These are phyloP conservation scores for Podotricha telesiphe DNA, from an alignment of 2,888 invertebrate species.

Conservation along the genomic window DNA sequence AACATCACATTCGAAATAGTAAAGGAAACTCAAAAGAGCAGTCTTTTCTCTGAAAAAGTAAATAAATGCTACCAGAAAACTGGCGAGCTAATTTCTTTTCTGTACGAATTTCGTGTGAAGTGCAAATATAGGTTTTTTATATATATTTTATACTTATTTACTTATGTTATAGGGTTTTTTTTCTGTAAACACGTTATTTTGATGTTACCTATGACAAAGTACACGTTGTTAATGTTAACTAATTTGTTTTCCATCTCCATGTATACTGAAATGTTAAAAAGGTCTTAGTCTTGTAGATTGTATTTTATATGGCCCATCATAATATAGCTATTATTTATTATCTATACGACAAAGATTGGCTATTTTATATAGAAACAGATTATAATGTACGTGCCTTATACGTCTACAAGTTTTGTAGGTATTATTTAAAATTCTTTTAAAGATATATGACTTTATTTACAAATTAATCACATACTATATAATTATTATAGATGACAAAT, in stretches of 20 bases:
- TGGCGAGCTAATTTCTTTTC: constrained; percentile 5
- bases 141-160: background rate
- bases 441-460: background rate
- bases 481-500: background rate
- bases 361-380: no score
- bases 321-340: no score
- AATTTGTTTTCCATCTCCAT: no score
- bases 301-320: no score
- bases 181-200: background rate
- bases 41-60: constrained; percentile 13
- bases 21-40: constrained; percentile 21
- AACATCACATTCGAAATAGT: constrained; percentile 26
- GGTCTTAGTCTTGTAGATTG: no score
- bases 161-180: background rate
- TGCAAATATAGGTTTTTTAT: background rate
- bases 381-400: no score
- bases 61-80: constrained; percentile 13
- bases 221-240: no score
- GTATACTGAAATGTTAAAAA: no score
- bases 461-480: background rate
- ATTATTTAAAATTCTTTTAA: background rate
- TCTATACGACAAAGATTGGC: no score
- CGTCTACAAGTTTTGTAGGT: background rate
- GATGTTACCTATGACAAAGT: background rate
- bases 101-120: background rate